phyloP scores from a whole-genome alignment of 2,888 invertebrate species.

The Meiosimyza platycephala region DNA sequence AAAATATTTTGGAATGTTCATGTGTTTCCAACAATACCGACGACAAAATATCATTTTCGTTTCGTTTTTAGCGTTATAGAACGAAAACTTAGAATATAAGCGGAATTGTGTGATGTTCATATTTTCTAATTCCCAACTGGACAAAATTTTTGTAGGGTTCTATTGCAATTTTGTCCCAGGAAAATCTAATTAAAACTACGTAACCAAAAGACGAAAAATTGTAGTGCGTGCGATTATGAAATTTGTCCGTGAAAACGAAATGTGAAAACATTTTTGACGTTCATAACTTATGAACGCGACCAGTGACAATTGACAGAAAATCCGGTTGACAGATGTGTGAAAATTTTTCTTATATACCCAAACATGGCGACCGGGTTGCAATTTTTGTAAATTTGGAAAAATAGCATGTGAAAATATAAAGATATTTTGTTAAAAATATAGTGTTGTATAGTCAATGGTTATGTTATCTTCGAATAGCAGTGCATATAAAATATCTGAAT shows the following conservation, averaged over 20 bases:
- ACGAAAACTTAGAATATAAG: no score
- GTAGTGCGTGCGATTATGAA: neutral
- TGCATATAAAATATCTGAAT: neutral
- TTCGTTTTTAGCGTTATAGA: no score
- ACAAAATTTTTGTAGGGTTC: no score
- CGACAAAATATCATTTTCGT: no score
- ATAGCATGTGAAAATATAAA: constrained; percentile 25
- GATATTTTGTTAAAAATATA: neutral
- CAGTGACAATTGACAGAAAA: no score
- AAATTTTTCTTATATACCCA: constrained; percentile 38
- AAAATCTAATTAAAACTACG: neutral
- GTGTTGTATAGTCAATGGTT: neutral
- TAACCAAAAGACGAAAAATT: neutral
- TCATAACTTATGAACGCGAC: no score
- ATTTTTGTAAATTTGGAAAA: constrained; percentile 9
- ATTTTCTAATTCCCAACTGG: no score
- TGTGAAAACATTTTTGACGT: no score
- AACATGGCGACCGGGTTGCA: constrained; percentile 50
- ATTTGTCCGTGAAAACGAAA: no score
- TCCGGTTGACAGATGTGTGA: constrained; percentile 5
- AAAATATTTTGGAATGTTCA: no score
- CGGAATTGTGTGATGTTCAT: neutral
- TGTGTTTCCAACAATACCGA: no score
- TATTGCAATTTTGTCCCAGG: neutral
- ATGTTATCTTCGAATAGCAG: neutral